Base-by-base conservation (phyloP, 2,797 vertebrate genomes). In the Myioborus miniatus region DNA sequence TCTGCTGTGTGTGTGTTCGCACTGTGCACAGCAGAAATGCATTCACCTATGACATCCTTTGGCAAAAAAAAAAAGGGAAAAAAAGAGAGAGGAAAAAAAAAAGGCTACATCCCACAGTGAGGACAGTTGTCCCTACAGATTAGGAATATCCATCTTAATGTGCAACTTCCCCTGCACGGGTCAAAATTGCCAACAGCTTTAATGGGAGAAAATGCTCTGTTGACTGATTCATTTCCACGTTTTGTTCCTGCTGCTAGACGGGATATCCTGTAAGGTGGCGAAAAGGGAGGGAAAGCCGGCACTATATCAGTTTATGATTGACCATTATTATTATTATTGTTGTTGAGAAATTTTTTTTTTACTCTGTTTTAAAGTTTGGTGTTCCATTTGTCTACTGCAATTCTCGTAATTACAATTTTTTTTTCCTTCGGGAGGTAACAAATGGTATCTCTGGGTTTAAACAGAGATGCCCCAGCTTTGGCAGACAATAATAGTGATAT, bases 201-300 rank as follows among this genome's bases (percentile, higher is more conserved):
- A 97, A 97, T 97, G 97, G 97, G 97, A 98, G 98, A 97, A 98
- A 98, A 97, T 97, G 98, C 96, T 97, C 97, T 97, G 97, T 98
- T 97, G 82, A 97, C 98, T 98, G 98, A 98, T 98, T 98, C 98
- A 98, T 98, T 98, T 98, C 98, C 98, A 97, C 87, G 97, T 97
- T 98, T 98, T 98, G 98, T 98, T 98, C 97, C 94, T 97, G 96
- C 97, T 97, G 96, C 97, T 95, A 98, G 98, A 98, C 98, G 26
- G 98, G 98, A 98, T 98, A 98, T 98, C 98, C 98, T 98, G 98
- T 96, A 96, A 97, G 98, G 98, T 97, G 97, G 97, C 9, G 43
- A 97, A 97, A 95, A 97, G 97, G 97, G 97, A 97, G 97, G 97
- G 95, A 96, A 93, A 96, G 91, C 92, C 76, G 19, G 93, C 87